Evolutionary conservation across 2,888 invertebrate genomes (phyloP), one percentile per base, ranked within the genome.

Genomic region (Agrochola litura): DNA sequence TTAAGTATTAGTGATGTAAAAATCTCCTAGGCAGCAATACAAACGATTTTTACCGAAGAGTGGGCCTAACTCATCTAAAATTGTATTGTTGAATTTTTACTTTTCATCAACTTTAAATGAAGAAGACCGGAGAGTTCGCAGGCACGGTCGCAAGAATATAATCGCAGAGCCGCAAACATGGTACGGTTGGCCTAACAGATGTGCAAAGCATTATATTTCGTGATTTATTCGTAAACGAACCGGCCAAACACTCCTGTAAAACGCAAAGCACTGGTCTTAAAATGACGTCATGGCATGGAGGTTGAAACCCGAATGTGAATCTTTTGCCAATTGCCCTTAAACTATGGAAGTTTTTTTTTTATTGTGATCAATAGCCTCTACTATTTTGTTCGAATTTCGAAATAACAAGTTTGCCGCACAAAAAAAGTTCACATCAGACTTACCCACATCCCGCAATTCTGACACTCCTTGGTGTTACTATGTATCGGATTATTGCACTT

Each of bases 361-460:
- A 52, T 54, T 3, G 22, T 22, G 9, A 54, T 54, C 19, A 19
- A 6, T 6, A 19, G 1, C 43, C 49, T 49, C 6, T 16, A 16
- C 6, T 52, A 52, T 19, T 52, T 52, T 52, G 8, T 52, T 52
- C 8, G 19, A 19, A 14, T 2, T 52, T 52, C 8, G 19, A 19
- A 14, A 49, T 52, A 52, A 52, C 52, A 52, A 52, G 22, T 52
- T 52, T 52, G 19, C 22, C 52, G 1, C 6, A 2, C 19, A 19
- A 37, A 61, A 3, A 63, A 63, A 8, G 14, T 37, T 37, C 5
- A 41, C 41, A 14, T 8, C 12, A 46, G 9, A 81, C 91, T 89
- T 83, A 95, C 95, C 95, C 95, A 95, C 85, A 87, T 90, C 9
- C 95, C 94, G 60, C 90, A 89, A 56, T 67, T 83, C 16, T 83